phyloP scores from a whole-genome alignment of 2,113 vertebrate species.

The Entelurus aequoreus region DNA sequence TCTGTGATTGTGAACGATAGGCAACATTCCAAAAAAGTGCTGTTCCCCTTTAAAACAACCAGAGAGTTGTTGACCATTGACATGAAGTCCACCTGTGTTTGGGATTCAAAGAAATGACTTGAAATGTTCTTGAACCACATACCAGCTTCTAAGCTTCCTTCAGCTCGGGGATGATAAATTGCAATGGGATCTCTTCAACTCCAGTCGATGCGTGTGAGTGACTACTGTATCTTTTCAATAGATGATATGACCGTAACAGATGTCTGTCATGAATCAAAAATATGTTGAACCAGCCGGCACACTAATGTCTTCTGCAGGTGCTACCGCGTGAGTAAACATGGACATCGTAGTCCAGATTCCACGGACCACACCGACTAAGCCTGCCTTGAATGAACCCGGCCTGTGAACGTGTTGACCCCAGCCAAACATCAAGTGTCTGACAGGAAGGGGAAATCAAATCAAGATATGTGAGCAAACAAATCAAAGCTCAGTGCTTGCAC shows the following conservation, averaged over 20 bases:
- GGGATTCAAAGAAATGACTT: conserved; percentile 20
- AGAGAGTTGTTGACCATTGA: conserved; percentile 9
- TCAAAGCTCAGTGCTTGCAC: conserved; percentile 44
- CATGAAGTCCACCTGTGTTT: neutral
- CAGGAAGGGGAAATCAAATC: conserved; percentile 20
- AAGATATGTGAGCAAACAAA: conserved; percentile 19
- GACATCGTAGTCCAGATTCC: conserved; percentile 17
- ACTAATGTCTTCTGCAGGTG: conserved; percentile 50
- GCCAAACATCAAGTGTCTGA: conserved; percentile 29
- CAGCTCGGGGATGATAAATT: conserved; percentile 40
- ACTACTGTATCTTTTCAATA: conserved; percentile 52
- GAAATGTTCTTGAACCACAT: conserved; percentile 19
- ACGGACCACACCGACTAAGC: conserved; percentile 24
- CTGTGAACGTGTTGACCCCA: conserved; percentile 56
- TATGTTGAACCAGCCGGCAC: conserved; percentile 54
- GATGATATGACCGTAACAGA: conserved; percentile 62
- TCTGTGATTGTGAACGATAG: no score
- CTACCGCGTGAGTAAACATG: conserved; percentile 17
- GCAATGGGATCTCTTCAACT: conserved; percentile 33
- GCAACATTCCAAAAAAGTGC: no score
- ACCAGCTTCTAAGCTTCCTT: conserved; percentile 27
- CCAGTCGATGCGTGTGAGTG: conserved; percentile 49
- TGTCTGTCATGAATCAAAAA: conserved; percentile 65
- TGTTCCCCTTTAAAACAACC: neutral
- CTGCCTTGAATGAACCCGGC: conserved; percentile 56